Evolutionary conservation across 92 coral and sea anemone species (phyloP).

Genomic region (Paragorgia papillata): DNA sequence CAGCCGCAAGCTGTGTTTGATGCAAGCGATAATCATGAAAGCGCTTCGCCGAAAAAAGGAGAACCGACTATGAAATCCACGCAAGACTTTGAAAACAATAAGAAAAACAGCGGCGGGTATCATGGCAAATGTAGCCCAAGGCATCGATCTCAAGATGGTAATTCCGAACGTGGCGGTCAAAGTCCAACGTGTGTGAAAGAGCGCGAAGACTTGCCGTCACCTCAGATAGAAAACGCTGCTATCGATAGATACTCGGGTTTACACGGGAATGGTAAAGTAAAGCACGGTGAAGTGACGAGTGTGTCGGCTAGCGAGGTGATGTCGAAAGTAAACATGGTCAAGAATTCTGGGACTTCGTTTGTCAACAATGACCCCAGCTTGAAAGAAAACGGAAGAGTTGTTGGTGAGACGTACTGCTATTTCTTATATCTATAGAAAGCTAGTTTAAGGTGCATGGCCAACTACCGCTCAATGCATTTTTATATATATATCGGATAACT

Average conservation of each 20-base stretch:
- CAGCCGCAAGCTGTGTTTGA: slow-evolving; percentile 43
- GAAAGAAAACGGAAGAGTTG: slow-evolving; percentile 34
- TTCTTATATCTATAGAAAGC: too few relatives aligned
- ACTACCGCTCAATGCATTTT: too few relatives aligned
- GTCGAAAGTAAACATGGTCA: slow-evolving; percentile 7
- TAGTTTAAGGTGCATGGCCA: neutral
- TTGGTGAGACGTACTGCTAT: slow-evolving; percentile 15
- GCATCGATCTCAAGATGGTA: slow-evolving; percentile 15
- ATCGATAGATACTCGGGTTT: neutral
- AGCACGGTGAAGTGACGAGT: neutral
- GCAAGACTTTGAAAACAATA: slow-evolving; percentile 10
- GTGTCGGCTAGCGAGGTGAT: neutral
- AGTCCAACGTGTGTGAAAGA: neutral
- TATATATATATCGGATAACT: too few relatives aligned
- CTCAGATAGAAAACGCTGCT: neutral
- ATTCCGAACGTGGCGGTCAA: neutral
- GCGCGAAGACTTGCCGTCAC: neutral
- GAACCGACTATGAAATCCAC: slow-evolving; percentile 9
- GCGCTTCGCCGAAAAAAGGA: slow-evolving; percentile 22
- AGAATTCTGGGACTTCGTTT: neutral
- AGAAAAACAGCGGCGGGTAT: slow-evolving; percentile 9
- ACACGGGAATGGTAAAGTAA: neutral
- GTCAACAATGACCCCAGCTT: slow-evolving; percentile 13
- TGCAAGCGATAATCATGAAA: slow-evolving; percentile 27
- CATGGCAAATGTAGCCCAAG: neutral